phyloP scores from a whole-genome alignment of 2,113 vertebrate species.

The Misgurnus mizolepis region DNA sequence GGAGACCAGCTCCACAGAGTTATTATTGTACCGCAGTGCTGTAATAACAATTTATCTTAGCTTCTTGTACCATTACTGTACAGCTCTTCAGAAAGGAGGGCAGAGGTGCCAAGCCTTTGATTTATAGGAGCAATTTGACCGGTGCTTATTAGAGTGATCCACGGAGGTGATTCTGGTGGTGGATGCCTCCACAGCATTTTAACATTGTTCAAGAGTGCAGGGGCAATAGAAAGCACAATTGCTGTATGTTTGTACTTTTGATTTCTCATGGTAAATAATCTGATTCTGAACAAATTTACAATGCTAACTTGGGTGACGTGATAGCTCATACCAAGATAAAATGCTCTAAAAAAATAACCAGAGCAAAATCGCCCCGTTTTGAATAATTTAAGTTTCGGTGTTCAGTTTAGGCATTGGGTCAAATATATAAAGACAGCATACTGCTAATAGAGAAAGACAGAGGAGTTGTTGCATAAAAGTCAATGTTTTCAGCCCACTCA shows the following conservation, averaged over 20 bases:
- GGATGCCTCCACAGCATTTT: constrained; percentile 46
- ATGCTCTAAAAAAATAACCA: not conserved
- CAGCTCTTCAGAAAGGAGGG: constrained; percentile 65
- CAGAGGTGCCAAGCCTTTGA: constrained; percentile 72
- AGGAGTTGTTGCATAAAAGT: not conserved
- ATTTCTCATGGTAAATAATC: not conserved
- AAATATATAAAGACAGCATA: not conserved
- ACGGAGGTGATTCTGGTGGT: constrained; percentile 63
- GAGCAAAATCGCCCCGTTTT: not conserved
- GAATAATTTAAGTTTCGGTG: not conserved
- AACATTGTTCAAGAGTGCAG: constrained; percentile 8
- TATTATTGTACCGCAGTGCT: constrained; percentile 53
- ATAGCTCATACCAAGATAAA: not conserved
- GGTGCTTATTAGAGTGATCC: constrained; percentile 72
- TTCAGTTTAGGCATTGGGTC: not conserved
- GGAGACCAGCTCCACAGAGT: constrained; percentile 59
- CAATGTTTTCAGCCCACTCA: not conserved
- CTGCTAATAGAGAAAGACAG: not conserved
- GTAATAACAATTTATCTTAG: constrained; percentile 79
- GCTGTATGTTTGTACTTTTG: not conserved
- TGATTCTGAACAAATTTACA: not conserved
- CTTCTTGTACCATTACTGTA: constrained; percentile 73
- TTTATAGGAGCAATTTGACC: constrained; percentile 76
- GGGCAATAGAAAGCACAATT: not conserved
- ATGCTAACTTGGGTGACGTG: not conserved